These are phyloP conservation scores for Lycodopsis pacificus DNA, from an alignment of 2,797 vertebrate species.

Conservation along the genomic window DNA sequence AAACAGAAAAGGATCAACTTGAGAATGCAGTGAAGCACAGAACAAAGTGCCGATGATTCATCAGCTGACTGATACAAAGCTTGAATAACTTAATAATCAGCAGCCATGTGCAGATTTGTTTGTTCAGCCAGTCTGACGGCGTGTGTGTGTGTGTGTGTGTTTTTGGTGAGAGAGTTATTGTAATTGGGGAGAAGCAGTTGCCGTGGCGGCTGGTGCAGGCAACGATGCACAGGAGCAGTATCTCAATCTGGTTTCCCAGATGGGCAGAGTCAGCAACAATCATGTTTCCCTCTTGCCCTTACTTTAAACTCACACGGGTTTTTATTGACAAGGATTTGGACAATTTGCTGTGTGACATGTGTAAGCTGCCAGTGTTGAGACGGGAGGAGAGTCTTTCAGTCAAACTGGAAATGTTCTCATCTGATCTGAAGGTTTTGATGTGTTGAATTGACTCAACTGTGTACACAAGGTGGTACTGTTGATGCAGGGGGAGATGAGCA, in stretches of 20 bases:
- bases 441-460: slow-evolving; percentile 14
- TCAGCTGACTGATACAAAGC: slow-evolving; percentile 33
- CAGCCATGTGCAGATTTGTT: slow-evolving; percentile 31
- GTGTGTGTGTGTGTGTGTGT: not conserved
- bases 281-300: not conserved
- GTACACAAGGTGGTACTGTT: slow-evolving; percentile 18
- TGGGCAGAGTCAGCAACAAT: slow-evolving; percentile 43
- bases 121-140: slow-evolving; percentile 6
- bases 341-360: slow-evolving; percentile 1
- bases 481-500: slow-evolving; percentile 26
- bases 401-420: slow-evolving; percentile 14
- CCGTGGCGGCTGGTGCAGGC: slow-evolving; percentile 19
- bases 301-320: not conserved
- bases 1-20: not conserved
- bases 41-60: slow-evolving; percentile 6
- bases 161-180: slow-evolving; percentile 25
- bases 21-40: slow-evolving; percentile 9
- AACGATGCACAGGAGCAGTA: slow-evolving; percentile 23
- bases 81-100: slow-evolving; percentile 34
- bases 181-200: slow-evolving; percentile 33
- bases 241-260: slow-evolving; percentile 58
- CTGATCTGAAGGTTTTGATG: not conserved
- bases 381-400: slow-evolving; percentile 11
- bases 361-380: slow-evolving; percentile 2
- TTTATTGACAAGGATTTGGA: slow-evolving; percentile 17